These are phyloP conservation scores for Phthorimaea operculella DNA, from an alignment of 1,140 invertebrate species.

Conservation along the genomic window DNA sequence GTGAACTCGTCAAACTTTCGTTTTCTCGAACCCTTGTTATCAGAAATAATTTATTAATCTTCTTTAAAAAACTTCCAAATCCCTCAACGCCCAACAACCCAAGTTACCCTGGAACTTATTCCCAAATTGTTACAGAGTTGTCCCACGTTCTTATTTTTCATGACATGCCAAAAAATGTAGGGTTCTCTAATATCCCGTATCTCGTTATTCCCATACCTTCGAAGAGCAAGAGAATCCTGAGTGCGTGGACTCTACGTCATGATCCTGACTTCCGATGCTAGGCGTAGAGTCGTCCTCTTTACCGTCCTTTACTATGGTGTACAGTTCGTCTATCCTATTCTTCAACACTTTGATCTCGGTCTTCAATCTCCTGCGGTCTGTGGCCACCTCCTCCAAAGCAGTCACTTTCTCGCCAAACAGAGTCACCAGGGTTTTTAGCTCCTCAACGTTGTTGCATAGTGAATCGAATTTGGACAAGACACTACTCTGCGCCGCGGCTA, in stretches of 20 bases:
- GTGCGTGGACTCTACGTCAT: constrained; percentile 46
- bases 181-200: too few species aligned
- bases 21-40: too few species aligned
- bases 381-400: constrained; percentile 29
- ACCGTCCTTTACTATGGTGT: constrained; percentile 42
- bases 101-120: too few species aligned
- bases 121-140: too few species aligned
- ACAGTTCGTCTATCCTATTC: constrained; percentile 44
- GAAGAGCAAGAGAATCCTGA: constrained; percentile 51
- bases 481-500: constrained; percentile 32
- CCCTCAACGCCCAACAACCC: too few species aligned
- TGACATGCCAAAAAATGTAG: too few species aligned
- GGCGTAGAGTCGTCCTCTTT: constrained; percentile 41
- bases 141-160: too few species aligned
- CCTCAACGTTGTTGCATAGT: constrained; percentile 39
- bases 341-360: constrained; percentile 39
- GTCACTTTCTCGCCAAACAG: constrained; percentile 37
- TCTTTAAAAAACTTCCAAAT: too few species aligned
- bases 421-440: constrained; percentile 28
- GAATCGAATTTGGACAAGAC: constrained; percentile 44
- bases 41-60: too few species aligned
- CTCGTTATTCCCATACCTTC: constrained; percentile 30
- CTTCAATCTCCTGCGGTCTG: constrained; percentile 30
- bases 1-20: too few species aligned
- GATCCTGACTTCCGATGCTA: constrained; percentile 24